Percentiles rank a stretch among this genome's conserved stretches.
These are phyloP conservation scores for Lithophane semibrunnea DNA, from an alignment of 2,888 invertebrate genomes.

Conservation along the genomic window DNA sequence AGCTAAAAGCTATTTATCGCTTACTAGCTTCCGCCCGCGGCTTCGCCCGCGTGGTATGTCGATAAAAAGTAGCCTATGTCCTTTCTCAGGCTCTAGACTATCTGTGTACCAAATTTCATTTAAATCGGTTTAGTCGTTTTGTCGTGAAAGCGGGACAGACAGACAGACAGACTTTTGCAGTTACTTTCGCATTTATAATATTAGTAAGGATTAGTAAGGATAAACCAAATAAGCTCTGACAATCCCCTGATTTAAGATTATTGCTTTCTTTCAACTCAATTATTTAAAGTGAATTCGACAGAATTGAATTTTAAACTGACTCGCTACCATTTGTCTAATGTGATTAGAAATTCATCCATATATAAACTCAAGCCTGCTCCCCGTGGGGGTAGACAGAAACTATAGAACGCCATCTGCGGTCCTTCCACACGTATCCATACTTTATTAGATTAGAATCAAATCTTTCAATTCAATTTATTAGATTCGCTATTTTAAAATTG, in stretches of 20 bases:
- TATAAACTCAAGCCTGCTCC: background rate
- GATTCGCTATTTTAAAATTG: background rate
- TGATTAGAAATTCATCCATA: constrained; percentile 14
- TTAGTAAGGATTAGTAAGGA: no score
- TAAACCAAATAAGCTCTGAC: constrained; percentile 52
- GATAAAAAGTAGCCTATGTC: no score
- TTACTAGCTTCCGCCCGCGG: no score
- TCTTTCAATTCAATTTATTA: constrained; percentile 10
- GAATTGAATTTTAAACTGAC: constrained; percentile 44
- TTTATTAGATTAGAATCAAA: constrained; percentile 6
- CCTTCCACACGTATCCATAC: background rate
- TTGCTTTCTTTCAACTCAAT: constrained; percentile 53
- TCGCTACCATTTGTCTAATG: constrained; percentile 18
- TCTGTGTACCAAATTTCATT: no score
- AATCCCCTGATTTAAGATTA: constrained; percentile 54
- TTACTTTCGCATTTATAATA: no score
- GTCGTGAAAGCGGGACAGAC: no score
- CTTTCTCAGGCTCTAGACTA: no score
- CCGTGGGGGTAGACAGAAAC: no score
- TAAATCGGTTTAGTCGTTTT: no score
- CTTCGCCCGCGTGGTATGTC: no score
- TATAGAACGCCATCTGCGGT: background rate
- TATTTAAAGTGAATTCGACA: constrained; percentile 53
- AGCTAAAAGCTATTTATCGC: constrained; percentile 53
- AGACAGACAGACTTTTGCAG: no score